phyloP scores from a whole-genome alignment of 2,797 vertebrate species.

The Takifugu ocellatus region DNA sequence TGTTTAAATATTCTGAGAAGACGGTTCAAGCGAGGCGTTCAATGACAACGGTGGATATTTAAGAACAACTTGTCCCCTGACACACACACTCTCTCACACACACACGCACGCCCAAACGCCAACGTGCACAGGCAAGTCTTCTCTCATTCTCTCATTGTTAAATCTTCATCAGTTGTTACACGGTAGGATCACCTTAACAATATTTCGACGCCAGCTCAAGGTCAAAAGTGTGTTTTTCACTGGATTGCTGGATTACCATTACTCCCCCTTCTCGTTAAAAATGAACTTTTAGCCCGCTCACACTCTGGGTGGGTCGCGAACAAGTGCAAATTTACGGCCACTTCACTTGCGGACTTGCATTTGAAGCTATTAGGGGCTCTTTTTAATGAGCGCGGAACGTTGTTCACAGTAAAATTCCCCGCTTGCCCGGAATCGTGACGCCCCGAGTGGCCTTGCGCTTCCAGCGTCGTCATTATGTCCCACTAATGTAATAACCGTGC shows the following conservation, averaged over 20 bases:
- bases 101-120: neutral
- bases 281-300: neutral
- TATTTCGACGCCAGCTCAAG: too few species aligned
- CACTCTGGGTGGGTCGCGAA: neutral
- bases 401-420: conserved; percentile 6
- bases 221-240: too few species aligned
- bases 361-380: conserved; percentile 11
- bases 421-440: conserved; percentile 9
- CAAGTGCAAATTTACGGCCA: neutral
- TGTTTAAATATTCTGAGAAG: neutral
- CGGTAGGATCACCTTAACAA: too few species aligned
- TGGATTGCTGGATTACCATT: too few species aligned
- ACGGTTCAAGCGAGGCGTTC: neutral
- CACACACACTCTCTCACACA: neutral
- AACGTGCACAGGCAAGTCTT: too few species aligned
- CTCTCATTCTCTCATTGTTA: too few species aligned
- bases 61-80: neutral
- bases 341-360: neutral
- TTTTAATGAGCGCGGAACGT: conserved; percentile 1
- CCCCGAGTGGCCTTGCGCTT: neutral
- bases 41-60: neutral
- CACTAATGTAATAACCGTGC: conserved; percentile 8
- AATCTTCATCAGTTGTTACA: too few species aligned
- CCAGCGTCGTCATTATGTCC: conserved; percentile 9
- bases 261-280: neutral